Percentiles rank a stretch among this genome's conserved stretches.
These are phyloP conservation scores for Parus major DNA, from an alignment of 2,113 vertebrate species.

Conservation along the genomic window DNA sequence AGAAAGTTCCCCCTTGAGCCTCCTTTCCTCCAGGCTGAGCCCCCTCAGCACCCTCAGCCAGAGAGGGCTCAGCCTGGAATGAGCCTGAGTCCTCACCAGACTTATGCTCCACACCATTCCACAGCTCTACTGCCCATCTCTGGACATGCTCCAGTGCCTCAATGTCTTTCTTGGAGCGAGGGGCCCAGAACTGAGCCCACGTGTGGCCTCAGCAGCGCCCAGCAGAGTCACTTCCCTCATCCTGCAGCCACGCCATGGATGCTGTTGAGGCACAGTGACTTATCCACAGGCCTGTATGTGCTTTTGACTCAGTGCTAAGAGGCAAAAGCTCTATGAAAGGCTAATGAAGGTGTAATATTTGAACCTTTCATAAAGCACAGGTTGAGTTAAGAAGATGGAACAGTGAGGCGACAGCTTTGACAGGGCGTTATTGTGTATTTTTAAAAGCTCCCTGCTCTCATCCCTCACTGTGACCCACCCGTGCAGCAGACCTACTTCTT, in stretches of 20 bases:
- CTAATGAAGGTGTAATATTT: neutral
- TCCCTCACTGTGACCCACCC: neutral
- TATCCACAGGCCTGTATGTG: rapidly evolving
- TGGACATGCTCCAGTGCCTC: neutral
- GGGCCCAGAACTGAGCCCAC: neutral
- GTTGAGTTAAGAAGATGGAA: neutral
- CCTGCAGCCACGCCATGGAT: neutral
- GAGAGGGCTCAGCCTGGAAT: too few relatives aligned
- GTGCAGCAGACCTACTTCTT: neutral
- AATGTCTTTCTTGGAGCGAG: neutral
- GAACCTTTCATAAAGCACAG: neutral
- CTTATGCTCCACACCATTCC: neutral
- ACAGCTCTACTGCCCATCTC: neutral
- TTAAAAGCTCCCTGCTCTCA: neutral
- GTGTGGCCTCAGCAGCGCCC: neutral
- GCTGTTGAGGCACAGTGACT: neutral
- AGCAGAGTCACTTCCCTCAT: neutral
- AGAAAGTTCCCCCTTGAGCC: neutral
- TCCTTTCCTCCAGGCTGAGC: neutral
- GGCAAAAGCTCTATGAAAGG: neutral
- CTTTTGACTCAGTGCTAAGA: neutral
- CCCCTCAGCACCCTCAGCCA: neutral
- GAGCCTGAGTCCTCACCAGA: neutral
- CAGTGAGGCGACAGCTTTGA: neutral
- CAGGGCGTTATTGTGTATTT: constrained; percentile 32